A percentile compares a stretch with the other conserved stretches of the same genome.
phyloP scores from a whole-genome alignment of 2,113 vertebrate species.

The Campylomormyrus tamandua region DNA sequence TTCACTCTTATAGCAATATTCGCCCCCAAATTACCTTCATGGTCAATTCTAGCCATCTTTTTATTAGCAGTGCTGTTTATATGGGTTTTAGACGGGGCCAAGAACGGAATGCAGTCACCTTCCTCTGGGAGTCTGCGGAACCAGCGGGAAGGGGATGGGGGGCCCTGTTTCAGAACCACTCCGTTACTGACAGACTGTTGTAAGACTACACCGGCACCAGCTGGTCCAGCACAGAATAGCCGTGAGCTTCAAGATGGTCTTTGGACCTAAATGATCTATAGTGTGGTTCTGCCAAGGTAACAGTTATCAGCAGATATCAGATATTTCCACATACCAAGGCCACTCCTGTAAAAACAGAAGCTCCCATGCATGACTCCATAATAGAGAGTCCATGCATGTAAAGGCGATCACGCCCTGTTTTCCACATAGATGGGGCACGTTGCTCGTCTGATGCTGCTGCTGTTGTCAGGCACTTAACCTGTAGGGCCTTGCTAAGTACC shows the following conservation, averaged over 20 bases:
- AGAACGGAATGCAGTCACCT: neutral
- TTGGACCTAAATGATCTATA: neutral
- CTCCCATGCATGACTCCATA: neutral
- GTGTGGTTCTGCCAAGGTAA: neutral
- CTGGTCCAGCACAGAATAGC: neutral
- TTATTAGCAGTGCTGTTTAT: neutral
- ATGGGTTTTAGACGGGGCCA: neutral
- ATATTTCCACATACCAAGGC: neutral
- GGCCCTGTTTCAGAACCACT: neutral
- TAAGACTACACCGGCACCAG: neutral
- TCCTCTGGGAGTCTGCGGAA: neutral
- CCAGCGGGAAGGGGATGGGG: neutral
- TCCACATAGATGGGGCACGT: neutral
- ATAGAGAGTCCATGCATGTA: neutral
- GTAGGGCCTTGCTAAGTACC: neutral
- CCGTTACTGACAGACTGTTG: neutral
- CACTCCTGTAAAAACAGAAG: neutral
- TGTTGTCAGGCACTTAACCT: neutral
- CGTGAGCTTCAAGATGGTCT: neutral
- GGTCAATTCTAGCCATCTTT: neutral
- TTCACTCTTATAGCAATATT: neutral
- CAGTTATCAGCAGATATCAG: neutral
- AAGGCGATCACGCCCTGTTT: neutral
- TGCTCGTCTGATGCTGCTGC: neutral
- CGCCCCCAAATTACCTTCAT: neutral